A percentile compares a stretch with the other conserved stretches of the same genome.
Evolutionary conservation across 2,797 vertebrate genomes (phyloP).

Genomic region (Falco rusticolus): DNA sequence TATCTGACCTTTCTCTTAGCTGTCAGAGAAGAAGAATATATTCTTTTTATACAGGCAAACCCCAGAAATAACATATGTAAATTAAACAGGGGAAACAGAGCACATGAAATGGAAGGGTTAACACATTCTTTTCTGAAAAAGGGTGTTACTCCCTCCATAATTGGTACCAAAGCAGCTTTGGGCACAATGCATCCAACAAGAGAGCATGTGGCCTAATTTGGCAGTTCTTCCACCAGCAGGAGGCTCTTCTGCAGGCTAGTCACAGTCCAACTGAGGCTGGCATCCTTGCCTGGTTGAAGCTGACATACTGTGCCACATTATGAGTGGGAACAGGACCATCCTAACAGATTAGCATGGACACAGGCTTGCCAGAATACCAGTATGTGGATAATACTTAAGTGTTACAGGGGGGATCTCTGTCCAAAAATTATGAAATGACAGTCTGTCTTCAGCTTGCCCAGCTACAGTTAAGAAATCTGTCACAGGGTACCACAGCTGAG

Average conservation of each 20-base stretch:
- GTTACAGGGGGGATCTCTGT: constrained; percentile 49
- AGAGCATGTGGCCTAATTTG: constrained; percentile 68
- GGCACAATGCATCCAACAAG: constrained; percentile 8
- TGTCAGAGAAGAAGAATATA: neutral
- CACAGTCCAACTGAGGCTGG: constrained; percentile 49
- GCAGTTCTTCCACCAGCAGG: constrained; percentile 56
- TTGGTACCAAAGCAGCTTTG: neutral
- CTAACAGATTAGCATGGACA: constrained; percentile 51
- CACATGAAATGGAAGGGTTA: neutral
- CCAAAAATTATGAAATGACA: constrained; percentile 51
- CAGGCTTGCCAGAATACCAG: constrained; percentile 59
- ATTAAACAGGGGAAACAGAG: neutral
- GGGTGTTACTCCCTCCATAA: neutral
- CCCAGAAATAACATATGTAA: neutral
- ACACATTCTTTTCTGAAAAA: neutral
- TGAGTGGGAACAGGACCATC: constrained; percentile 57
- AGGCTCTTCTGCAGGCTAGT: constrained; percentile 57
- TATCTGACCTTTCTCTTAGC: neutral
- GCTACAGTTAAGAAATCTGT: constrained; percentile 41
- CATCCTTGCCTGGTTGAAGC: constrained; percentile 29
- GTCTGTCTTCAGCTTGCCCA: constrained; percentile 53
- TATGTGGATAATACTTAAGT: constrained; percentile 54
- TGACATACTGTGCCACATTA: constrained; percentile 60
- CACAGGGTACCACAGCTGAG: constrained; percentile 33
- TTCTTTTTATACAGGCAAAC: neutral